A percentile compares a stretch with the other conserved stretches of the same genome.
These are phyloP conservation scores for Zootoca vivipara DNA, from an alignment of 2,113 vertebrate species.

Conservation along the genomic window DNA sequence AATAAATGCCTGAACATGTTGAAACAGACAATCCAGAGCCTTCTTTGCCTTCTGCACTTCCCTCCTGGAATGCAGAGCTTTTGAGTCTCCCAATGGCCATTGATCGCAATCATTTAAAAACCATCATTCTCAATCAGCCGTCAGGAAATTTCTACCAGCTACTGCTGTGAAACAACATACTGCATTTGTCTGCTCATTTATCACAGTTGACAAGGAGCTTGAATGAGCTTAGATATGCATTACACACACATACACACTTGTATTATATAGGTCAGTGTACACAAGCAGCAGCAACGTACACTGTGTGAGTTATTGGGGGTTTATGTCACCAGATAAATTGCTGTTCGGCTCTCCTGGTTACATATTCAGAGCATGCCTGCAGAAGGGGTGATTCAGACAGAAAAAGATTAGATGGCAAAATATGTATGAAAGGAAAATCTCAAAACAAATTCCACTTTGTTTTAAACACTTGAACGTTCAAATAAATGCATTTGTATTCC, in stretches of 20 bases:
- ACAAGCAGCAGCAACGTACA: constrained; percentile 44
- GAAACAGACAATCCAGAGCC: constrained; percentile 29
- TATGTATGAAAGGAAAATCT: constrained; percentile 11
- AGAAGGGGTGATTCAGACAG: constrained; percentile 44
- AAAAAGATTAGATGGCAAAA: constrained; percentile 52
- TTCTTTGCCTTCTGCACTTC: constrained; percentile 16
- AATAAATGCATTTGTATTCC: constrained; percentile 51
- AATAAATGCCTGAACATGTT: not conserved
- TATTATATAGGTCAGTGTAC: constrained; percentile 46
- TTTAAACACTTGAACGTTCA: constrained; percentile 16
- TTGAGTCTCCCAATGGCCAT: constrained; percentile 35
- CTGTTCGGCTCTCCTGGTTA: constrained; percentile 30
- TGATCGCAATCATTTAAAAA: constrained; percentile 48
- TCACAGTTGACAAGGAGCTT: constrained; percentile 45
- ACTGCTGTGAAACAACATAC: constrained; percentile 55
- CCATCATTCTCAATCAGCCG: constrained; percentile 41
- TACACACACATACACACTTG: constrained; percentile 35
- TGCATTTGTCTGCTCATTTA: constrained; percentile 62
- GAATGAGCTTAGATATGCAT: constrained; percentile 65
- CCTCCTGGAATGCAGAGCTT: constrained; percentile 18
- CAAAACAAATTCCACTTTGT: constrained; percentile 58
- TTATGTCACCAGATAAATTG: constrained; percentile 29
- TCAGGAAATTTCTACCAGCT: constrained; percentile 56
- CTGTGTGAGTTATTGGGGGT: constrained; percentile 8
- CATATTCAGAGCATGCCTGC: constrained; percentile 50